phyloP scores from a whole-genome alignment of 2,888 invertebrate species.

The Hofmannophila pseudospretella region DNA sequence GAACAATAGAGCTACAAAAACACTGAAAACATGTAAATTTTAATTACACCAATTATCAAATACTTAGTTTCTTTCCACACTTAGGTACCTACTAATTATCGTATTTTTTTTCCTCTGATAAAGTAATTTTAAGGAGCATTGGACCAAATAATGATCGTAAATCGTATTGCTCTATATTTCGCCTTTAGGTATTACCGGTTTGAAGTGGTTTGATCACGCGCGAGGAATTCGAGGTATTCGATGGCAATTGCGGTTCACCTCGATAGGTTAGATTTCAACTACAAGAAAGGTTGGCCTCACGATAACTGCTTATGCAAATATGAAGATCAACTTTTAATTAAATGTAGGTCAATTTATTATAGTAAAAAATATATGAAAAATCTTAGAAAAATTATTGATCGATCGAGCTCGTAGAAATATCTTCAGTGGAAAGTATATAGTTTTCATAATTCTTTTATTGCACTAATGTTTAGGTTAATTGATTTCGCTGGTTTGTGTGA shows the following conservation, averaged over 20 bases:
- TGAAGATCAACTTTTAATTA: too few relatives aligned
- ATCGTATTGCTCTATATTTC: slow-evolving; percentile 11
- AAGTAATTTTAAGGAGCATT: slow-evolving; percentile 2
- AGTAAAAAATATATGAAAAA: too few relatives aligned
- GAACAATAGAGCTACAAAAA: background rate
- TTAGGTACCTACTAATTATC: too few relatives aligned
- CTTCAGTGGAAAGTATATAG: too few relatives aligned
- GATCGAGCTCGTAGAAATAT: too few relatives aligned
- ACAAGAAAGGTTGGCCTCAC: slow-evolving; percentile 48
- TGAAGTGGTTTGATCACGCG: slow-evolving; percentile 13
- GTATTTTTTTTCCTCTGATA: too few relatives aligned
- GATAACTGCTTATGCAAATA: background rate
- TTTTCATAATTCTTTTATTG: too few relatives aligned
- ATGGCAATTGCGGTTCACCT: slow-evolving; percentile 46
- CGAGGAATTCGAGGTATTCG: slow-evolving; percentile 33
- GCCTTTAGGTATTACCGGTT: slow-evolving; percentile 3
- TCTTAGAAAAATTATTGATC: too few relatives aligned
- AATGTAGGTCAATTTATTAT: too few relatives aligned
- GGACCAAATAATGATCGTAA: slow-evolving; percentile 1
- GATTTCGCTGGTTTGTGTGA: too few relatives aligned
- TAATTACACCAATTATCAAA: background rate
- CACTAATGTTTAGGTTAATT: too few relatives aligned
- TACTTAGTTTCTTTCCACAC: too few relatives aligned
- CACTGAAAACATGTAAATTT: background rate
- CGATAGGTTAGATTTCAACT: slow-evolving; percentile 45